These are phyloP conservation scores for Latrodectus elegans DNA, from an alignment of 2,888 invertebrate species.

Conservation along the genomic window DNA sequence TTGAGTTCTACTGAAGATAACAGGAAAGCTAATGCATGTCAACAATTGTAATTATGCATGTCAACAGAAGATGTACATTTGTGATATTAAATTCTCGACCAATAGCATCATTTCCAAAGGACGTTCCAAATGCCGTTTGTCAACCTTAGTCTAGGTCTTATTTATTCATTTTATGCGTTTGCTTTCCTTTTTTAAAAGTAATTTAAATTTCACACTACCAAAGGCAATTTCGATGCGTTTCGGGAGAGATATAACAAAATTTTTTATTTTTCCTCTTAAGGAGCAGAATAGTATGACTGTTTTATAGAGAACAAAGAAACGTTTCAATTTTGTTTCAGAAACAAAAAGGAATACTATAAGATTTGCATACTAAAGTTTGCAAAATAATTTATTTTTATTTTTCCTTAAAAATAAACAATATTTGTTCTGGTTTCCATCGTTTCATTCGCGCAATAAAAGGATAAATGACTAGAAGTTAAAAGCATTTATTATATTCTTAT, in stretches of 20 bases:
- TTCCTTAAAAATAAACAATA: no score
- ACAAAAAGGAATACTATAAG: no score
- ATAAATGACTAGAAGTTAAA: no score
- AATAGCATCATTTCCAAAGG: conserved; percentile 51
- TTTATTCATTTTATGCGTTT: conserved; percentile 11
- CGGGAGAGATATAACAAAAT: neutral
- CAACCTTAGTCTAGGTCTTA: conserved; percentile 33
- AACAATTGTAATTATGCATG: conserved; percentile 31
- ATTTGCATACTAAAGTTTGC: no score
- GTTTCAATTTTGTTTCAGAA: no score
- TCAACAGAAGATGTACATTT: conserved; percentile 23
- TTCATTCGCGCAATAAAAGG: no score
- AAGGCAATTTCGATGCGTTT: conserved; percentile 8
- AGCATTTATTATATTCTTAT: no score
- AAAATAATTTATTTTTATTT: no score
- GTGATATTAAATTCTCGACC: conserved; percentile 54
- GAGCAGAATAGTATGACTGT: neutral
- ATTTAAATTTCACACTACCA: conserved; percentile 24
- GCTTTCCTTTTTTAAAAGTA: conserved; percentile 12
- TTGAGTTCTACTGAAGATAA: neutral
- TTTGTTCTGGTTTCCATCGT: no score
- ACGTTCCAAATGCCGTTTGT: conserved; percentile 44
- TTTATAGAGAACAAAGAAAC: no score
- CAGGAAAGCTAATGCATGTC: conserved; percentile 11
- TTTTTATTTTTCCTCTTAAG: neutral